Evolutionary conservation across 2,797 vertebrate species (phyloP).

Genomic region (Sciurus vulgaris): DNA sequence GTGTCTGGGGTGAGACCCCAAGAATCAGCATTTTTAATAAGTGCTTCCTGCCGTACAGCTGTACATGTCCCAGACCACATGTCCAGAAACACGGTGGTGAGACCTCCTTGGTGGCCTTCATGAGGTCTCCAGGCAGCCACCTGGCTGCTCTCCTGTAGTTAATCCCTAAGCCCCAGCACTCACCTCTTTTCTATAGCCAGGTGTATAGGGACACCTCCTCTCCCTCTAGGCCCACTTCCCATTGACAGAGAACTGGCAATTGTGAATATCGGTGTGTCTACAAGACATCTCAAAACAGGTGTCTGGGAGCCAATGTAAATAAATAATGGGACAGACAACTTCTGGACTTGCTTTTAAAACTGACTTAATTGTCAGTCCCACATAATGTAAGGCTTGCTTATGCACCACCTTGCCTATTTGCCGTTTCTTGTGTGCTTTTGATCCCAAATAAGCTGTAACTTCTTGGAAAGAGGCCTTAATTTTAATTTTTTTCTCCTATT

Average conservation of each 20-base stretch:
- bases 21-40: background rate
- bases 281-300: background rate
- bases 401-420: background rate
- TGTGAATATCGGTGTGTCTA: background rate
- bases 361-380: background rate
- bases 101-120: background rate
- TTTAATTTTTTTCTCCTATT: background rate
- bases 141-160: background rate
- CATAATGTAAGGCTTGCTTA: background rate
- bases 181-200: background rate
- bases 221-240: background rate
- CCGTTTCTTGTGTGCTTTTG: background rate
- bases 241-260: background rate
- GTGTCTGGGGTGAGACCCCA: background rate
- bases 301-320: background rate
- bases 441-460: background rate
- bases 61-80: background rate
- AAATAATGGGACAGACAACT: background rate
- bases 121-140: background rate
- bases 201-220: background rate
- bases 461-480: background rate
- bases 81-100: background rate
- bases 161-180: background rate
- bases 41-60: background rate
- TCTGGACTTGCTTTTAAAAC: background rate